phyloP scores from a whole-genome alignment of 2,888 invertebrate genomes.

The Mythimna loreyi region DNA sequence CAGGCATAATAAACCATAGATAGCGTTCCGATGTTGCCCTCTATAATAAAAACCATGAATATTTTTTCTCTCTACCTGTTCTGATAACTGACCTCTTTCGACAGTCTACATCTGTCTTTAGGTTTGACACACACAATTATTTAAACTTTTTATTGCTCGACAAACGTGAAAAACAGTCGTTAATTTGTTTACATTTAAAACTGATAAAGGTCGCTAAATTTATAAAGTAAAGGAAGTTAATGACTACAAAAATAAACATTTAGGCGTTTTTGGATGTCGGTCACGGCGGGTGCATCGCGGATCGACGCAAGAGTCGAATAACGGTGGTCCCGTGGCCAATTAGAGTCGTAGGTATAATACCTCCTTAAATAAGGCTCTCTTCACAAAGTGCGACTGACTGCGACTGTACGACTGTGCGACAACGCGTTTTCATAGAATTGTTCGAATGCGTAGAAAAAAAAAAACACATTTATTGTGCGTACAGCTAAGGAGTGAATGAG shows the following conservation, averaged over 20 bases:
- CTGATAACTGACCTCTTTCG: neutral
- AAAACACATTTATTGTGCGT: too few relatives aligned
- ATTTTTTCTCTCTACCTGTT: too few relatives aligned
- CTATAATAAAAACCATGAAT: too few relatives aligned
- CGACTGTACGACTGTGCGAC: neutral
- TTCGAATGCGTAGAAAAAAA: too few relatives aligned
- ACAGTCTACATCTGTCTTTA: constrained; percentile 9
- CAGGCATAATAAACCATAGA: too few relatives aligned
- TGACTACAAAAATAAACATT: constrained; percentile 72
- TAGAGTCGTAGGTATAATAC: constrained; percentile 61
- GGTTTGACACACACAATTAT: neutral
- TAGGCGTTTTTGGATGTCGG: constrained; percentile 65
- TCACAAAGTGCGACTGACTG: neutral
- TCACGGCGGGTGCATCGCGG: constrained; percentile 64
- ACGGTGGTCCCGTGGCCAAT: constrained; percentile 71
- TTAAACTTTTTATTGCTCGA: constrained; percentile 9
- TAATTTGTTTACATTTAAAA: constrained; percentile 41
- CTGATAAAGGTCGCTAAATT: constrained; percentile 45
- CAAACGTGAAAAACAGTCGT: neutral
- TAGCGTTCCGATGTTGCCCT: too few relatives aligned
- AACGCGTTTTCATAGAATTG: neutral
- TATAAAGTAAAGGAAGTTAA: constrained; percentile 71
- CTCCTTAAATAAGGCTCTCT: neutral
- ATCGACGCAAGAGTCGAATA: constrained; percentile 54
- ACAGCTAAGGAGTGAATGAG: too few relatives aligned